Base-by-base conservation (phyloP, 1,140 invertebrate genomes). In the Drosophila oshimai region DNA sequence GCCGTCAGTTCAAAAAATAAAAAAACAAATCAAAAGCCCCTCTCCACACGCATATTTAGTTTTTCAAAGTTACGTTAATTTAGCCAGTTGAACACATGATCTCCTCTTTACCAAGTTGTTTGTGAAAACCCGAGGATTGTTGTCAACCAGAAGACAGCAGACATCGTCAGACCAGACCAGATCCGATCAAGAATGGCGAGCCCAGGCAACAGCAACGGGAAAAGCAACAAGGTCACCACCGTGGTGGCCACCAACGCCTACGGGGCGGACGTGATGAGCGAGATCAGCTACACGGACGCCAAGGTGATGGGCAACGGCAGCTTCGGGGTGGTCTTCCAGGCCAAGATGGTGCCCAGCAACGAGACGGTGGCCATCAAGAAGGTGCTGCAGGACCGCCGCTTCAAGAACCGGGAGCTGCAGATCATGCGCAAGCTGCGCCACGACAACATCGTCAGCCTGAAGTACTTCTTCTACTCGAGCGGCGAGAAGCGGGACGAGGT, bases 401-500 rank as follows among this genome's bases (percentile, higher is more conserved):
- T 99, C 94, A 98, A 99, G 97, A 99, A 99, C 93, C 97, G 99
- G 87, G 99, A 99, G 93, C 94, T 99, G 89, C 98, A 99, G 94
- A 99, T 99, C 57, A 99, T 99, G 98, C 94, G 98, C 90, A 96
- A 97, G 90, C 93, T 99, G 91, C 98, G 99, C 92, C 98, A 99
- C 93, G 98, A 97, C 94, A 99, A 99, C 93, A 99, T 99, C 93
- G 98, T 99, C 81, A 98, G 98, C 93, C 94, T 99, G 90, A 97
- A 98, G 94, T 99, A 98, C 94, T 99, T 98, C 95, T 99, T 99
- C 93, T 99, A 99, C 93, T 99, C 98, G 81, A 98, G 96, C 92
- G 98, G 98, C 92, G 98, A 99, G 93, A 99, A 98, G 96, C 99
- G 99, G 92, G 98, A 99, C 93, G 98, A 99, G 94, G 97, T 99